These are phyloP conservation scores for Clistopyga incitator DNA, from an alignment of 2,888 invertebrate species.

Conservation along the genomic window DNA sequence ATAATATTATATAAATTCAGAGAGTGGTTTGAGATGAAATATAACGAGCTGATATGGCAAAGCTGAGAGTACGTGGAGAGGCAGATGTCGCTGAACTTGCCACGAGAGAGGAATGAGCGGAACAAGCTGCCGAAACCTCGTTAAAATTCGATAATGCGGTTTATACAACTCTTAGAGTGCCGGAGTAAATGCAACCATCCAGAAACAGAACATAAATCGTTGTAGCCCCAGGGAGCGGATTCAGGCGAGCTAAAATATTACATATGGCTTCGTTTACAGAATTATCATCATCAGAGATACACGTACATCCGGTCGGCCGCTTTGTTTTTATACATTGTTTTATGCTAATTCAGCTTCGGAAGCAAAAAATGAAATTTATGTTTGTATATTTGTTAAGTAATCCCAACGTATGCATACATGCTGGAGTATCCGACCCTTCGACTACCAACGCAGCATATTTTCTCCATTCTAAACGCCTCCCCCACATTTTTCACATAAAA, in stretches of 20 bases:
- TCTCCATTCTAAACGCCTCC: too few species aligned
- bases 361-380: background rate
- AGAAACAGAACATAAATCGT: background rate
- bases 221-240: background rate
- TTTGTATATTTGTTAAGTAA: background rate
- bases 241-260: background rate
- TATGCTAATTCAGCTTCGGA: background rate
- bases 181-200: background rate
- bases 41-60: background rate
- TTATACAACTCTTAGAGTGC: constrained; percentile 2
- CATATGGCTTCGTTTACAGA: background rate
- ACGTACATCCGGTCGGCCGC: background rate
- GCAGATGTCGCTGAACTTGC: constrained; percentile 1
- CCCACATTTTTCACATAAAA: too few species aligned
- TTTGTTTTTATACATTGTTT: background rate
- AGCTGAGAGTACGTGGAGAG: background rate
- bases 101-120: background rate
- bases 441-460: too few species aligned
- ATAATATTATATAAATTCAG: constrained; percentile 18
- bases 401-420: background rate
- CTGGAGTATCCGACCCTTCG: background rate
- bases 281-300: background rate
- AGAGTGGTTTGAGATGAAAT: background rate
- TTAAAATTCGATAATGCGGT: constrained; percentile 25
- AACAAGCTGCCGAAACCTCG: background rate